A percentile compares a stretch with the other conserved stretches of the same genome.
phyloP scores from a whole-genome alignment of 2,888 invertebrate species.

The Encarsia formosa region DNA sequence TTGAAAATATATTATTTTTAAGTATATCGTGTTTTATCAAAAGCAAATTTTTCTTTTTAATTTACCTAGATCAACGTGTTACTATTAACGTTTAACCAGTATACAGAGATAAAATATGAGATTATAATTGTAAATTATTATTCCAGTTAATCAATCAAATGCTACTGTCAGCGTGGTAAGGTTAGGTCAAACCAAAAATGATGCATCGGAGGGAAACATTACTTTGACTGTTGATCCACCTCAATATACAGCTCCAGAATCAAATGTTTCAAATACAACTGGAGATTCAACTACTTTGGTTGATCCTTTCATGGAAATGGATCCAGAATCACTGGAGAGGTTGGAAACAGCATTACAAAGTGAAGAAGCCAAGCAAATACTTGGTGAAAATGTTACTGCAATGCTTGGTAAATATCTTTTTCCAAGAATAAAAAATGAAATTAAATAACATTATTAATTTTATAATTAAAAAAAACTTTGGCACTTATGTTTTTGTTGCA shows the following conservation, averaged over 20 bases:
- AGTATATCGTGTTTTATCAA: no score
- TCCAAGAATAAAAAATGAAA: no score
- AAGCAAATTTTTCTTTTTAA: no score
- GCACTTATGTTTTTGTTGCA: no score
- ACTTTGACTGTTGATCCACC: slow-evolving; percentile 49
- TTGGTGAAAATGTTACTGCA: slow-evolving; percentile 53
- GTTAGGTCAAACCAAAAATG: slow-evolving; percentile 43
- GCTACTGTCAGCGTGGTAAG: slow-evolving; percentile 49
- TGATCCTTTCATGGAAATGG: slow-evolving; percentile 54
- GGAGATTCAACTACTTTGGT: slow-evolving; percentile 37
- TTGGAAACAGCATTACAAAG: slow-evolving; percentile 55
- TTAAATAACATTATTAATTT: no score
- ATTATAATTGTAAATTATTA: no score
- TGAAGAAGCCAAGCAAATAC: slow-evolving; percentile 55
- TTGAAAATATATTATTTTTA: slow-evolving; percentile 30
- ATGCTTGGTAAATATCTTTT: slow-evolving; percentile 53
- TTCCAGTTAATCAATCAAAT: slow-evolving; percentile 45
- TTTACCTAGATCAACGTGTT: not conserved
- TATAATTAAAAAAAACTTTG: no score
- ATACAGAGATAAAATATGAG: no score
- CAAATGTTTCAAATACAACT: slow-evolving; percentile 18
- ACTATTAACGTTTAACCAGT: not conserved
- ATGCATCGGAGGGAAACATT: slow-evolving; percentile 41
- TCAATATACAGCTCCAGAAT: slow-evolving; percentile 30
- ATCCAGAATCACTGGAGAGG: slow-evolving; percentile 54